Evolutionary conservation across 2,888 invertebrate genomes (phyloP), one percentile per base, ranked within the genome.

Genomic region (Drosophila parthenogenetica): DNA sequence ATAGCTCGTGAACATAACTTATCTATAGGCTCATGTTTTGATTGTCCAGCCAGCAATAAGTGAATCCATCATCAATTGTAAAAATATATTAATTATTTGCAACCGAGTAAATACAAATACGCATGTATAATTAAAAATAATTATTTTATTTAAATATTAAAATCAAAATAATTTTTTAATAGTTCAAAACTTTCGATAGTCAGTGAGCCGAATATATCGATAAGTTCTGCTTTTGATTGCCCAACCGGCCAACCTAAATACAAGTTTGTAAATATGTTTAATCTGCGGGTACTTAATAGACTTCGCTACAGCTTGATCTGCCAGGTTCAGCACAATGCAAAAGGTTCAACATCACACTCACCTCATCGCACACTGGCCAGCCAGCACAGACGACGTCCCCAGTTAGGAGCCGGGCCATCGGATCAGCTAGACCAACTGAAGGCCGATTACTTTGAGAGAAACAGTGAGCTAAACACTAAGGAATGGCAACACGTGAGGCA

Each of bases 401-500:
- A 74, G 16, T 37, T 83, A 3, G 69, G 60, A 1, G 57, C 48
- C 0, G 32, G 65, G 22, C 74, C 77, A 0, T 61, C 69, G 3
- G 87, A 90, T 39, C 77, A 87, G 13, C 53, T 91, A 53, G 70
- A 79, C 2, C 71, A 82, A 53, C 57, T 91, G 1, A 89, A 87
- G 66, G 43, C 57, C 0, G 69, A 67, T 1, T 75, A 75, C 32
- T 80, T 89, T 5, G 51, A 83, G 1, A 58, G 78, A 3, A 70
- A 73, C 1, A 54, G 40, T 11, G 69, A 72, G 19, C 60, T 90
- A 0, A 80, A 67, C 1, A 32, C 58, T 7, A 45, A 42, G 1
- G 90, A 92, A 19, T 92, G 92, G 91, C 69, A 82, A n/a, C 60
- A 62, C 1, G 68, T 90, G 14, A 78, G 89, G 4, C 57, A 76